Conservation (phyloP, 2,113 vertebrate genomes). For the Sorex araneus region DNA sequence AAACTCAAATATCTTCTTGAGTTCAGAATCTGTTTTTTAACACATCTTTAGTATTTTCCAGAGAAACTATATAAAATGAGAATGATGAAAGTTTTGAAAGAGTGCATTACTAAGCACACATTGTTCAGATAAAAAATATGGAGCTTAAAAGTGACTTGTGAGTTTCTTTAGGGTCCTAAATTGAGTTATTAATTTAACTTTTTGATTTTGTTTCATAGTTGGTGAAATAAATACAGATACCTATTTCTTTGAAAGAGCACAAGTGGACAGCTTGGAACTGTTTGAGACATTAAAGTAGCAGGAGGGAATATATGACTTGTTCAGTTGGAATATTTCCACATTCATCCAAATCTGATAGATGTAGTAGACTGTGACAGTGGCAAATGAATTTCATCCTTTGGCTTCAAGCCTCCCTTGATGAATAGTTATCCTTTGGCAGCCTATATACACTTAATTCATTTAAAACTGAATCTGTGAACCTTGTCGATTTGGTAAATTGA, state of each 20-base stretch:
- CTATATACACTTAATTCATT: neutral
- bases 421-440: constrained; percentile 47
- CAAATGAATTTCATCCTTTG: constrained; percentile 36
- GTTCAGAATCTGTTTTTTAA: neutral
- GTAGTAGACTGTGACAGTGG: neutral
- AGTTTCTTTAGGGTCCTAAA: neutral
- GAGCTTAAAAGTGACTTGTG: neutral
- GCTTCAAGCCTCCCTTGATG: constrained; percentile 38
- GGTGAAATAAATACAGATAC: neutral
- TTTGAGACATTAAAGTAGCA: neutral
- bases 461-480: constrained; percentile 60
- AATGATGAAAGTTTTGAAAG: neutral
- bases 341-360: neutral
- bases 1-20: neutral
- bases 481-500: constrained; percentile 46
- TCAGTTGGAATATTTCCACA: neutral
- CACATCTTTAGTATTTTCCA: neutral
- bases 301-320: neutral
- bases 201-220: neutral
- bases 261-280: neutral
- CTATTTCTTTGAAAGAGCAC: neutral
- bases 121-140: neutral
- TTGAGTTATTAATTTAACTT: neutral
- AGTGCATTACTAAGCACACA: neutral
- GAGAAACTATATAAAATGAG: neutral